A percentile compares a stretch with the other conserved stretches of the same genome.
These are phyloP conservation scores for Euzetes globulus DNA, from an alignment of 2,888 invertebrate species.

Conservation along the genomic window DNA sequence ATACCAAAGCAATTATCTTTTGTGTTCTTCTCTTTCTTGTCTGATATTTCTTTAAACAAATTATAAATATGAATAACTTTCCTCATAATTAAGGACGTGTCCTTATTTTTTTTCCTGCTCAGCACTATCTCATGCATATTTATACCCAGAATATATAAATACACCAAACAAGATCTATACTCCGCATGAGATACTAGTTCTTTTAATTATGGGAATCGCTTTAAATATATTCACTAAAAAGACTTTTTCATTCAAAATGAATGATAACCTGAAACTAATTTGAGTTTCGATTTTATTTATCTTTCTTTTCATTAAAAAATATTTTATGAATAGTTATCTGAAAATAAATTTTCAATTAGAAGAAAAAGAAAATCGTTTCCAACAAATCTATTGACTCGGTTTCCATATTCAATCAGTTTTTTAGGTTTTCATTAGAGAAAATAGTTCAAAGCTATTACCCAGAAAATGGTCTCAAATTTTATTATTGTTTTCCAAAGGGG, in stretches of 20 bases:
- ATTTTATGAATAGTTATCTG: background rate
- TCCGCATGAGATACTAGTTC: background rate
- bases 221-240: background rate
- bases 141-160: no score
- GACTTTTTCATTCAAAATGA: background rate
- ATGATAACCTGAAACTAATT: background rate
- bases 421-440: background rate
- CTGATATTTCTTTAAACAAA: background rate
- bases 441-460: slow-evolving; percentile 4
- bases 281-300: background rate
- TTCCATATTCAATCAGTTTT: background rate
- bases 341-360: no score
- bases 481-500: no score
- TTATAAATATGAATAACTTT: background rate
- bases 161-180: background rate
- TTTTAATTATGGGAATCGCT: background rate
- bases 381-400: background rate
- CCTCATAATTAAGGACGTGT: slow-evolving; percentile 29
- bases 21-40: background rate
- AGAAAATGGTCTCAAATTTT: background rate
- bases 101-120: background rate
- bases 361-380: no score
- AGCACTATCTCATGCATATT: background rate
- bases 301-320: background rate
- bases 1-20: background rate